Conservation (phyloP, 2,113 vertebrate species). For the Xenotilapia caudafasciata region DNA sequence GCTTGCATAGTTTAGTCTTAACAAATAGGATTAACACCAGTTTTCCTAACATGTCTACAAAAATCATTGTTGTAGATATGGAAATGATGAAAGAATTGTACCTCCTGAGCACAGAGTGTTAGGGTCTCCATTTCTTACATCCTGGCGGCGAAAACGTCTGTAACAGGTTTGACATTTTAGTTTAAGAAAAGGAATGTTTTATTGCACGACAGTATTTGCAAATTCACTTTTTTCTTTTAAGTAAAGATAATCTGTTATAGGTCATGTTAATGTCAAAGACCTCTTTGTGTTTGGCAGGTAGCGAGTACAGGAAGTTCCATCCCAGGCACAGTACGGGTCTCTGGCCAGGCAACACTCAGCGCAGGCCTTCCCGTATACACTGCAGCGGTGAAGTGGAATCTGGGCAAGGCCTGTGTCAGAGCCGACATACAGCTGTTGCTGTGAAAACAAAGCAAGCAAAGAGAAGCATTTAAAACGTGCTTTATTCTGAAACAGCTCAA, state of each 20-base stretch:
- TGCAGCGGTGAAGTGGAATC: slow-evolving; percentile 89
- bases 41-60: not conserved
- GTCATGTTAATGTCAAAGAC: slow-evolving; percentile 47
- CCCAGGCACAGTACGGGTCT: slow-evolving; percentile 97
- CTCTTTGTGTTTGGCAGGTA: slow-evolving; percentile 90
- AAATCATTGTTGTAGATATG: not conserved
- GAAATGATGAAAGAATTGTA: slow-evolving; percentile 28
- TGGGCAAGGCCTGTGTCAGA: slow-evolving; percentile 81
- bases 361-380: slow-evolving; percentile 88
- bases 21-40: not conserved
- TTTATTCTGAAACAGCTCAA: not conserved
- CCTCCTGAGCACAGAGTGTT: slow-evolving; percentile 90
- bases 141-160: slow-evolving; percentile 92
- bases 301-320: slow-evolving; percentile 86
- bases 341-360: slow-evolving; percentile 96
- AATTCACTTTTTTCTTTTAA: not conserved
- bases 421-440: slow-evolving; percentile 93
- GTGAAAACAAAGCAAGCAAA: not conserved
- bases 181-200: not conserved
- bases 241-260: not conserved
- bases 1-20: not conserved
- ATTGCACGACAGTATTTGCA: not conserved
- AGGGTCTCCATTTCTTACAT: slow-evolving; percentile 91
- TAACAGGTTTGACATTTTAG: not conserved
- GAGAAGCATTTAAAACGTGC: not conserved